A percentile compares a stretch with the other conserved stretches of the same genome.
phyloP scores from a whole-genome alignment of 1,140 invertebrate species.

The Ylistrum balloti region DNA sequence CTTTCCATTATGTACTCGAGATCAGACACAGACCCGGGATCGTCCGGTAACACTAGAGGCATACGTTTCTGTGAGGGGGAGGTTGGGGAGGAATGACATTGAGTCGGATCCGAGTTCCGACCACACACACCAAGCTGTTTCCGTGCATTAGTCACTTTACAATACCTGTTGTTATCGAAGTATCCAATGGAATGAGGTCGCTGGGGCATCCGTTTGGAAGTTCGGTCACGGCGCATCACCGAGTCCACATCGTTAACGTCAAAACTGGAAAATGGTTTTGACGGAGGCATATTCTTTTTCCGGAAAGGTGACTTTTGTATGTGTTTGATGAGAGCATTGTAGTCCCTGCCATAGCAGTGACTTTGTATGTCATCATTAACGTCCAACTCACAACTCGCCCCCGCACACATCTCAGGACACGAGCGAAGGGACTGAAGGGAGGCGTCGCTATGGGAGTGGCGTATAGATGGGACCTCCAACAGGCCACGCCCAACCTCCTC shows the following conservation, averaged over 20 bases:
- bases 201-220: not conserved
- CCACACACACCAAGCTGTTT: not conserved
- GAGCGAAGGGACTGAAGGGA: not conserved
- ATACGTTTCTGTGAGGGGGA: slow-evolving; percentile 6
- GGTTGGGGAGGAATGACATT: not conserved
- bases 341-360: not conserved
- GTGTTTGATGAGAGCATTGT: slow-evolving; percentile 26
- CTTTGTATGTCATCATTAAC: not conserved
- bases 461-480: not conserved
- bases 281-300: not conserved
- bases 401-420: not conserved
- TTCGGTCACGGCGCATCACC: not conserved
- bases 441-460: not conserved
- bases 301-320: not conserved
- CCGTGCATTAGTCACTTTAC: not conserved
- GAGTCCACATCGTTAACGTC: not conserved
- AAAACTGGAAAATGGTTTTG: slow-evolving; percentile 3
- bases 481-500: not conserved
- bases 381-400: not conserved
- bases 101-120: not conserved
- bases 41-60: slow-evolving; percentile 5
- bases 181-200: slow-evolving; percentile 31
- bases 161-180: not conserved
- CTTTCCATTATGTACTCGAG: slow-evolving; percentile 17
- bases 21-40: not conserved